Conservation (phyloP, 1,140 invertebrate genomes). For the Ceratina calcarata region DNA sequence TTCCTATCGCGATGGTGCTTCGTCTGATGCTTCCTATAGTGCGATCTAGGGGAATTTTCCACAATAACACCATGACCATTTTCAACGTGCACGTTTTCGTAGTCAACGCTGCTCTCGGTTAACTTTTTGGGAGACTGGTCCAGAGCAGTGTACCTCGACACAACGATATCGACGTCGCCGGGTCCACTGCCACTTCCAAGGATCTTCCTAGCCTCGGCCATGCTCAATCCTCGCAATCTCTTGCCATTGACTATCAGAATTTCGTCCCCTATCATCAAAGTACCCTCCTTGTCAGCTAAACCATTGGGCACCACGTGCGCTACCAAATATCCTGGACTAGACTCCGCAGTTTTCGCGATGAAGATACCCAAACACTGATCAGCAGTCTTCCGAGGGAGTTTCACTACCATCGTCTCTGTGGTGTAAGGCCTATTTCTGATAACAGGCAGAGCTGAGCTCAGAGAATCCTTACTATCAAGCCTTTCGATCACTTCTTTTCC, state of each 20-base stretch:
- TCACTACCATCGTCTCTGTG: slow-evolving; percentile 83
- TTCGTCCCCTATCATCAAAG: slow-evolving; percentile 89
- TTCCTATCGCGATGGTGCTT: slow-evolving; percentile 65
- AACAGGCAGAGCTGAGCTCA: slow-evolving; percentile 64
- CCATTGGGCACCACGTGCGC: slow-evolving; percentile 91
- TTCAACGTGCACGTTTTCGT: slow-evolving; percentile 83
- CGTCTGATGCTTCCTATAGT: slow-evolving; percentile 75
- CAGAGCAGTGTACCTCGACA: slow-evolving; percentile 78
- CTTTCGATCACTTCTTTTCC: slow-evolving; percentile 67
- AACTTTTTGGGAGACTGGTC: slow-evolving; percentile 77
- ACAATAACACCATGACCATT: slow-evolving; percentile 78
- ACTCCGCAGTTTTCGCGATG: slow-evolving; percentile 89
- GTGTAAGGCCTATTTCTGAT: slow-evolving; percentile 78
- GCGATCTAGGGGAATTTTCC: slow-evolving; percentile 76
- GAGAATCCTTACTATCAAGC: slow-evolving; percentile 23
- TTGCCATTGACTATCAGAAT: slow-evolving; percentile 91
- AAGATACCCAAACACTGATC: slow-evolving; percentile 90
- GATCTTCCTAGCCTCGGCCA: slow-evolving; percentile 88
- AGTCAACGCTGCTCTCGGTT: slow-evolving; percentile 86
- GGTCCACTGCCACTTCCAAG: slow-evolving; percentile 83
- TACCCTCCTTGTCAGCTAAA: slow-evolving; percentile 89
- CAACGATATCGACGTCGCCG: slow-evolving; percentile 88
- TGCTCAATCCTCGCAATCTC: slow-evolving; percentile 86
- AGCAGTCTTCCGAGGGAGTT: slow-evolving; percentile 84
- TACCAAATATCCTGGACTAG: slow-evolving; percentile 88